phyloP scores from a whole-genome alignment of 2,113 vertebrate genomes.

The Melanotaenia duboulayi region DNA sequence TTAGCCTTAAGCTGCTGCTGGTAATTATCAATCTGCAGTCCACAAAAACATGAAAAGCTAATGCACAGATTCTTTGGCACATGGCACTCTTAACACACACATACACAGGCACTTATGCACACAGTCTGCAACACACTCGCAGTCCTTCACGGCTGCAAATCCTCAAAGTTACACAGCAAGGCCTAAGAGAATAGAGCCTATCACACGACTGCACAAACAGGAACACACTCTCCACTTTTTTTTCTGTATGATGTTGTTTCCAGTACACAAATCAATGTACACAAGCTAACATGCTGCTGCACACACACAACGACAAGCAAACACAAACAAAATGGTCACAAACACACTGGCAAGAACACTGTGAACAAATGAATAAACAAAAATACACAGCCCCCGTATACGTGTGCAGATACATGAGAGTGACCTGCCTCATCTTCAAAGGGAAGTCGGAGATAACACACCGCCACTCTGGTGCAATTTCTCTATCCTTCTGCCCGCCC shows the following conservation, averaged over 20 bases:
- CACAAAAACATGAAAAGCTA: slow-evolving; percentile 49
- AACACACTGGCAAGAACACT: slow-evolving; percentile 31
- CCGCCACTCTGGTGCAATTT: slow-evolving; percentile 42
- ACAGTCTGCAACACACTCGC: background rate
- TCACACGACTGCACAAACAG: slow-evolving; percentile 67
- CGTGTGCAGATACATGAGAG: slow-evolving; percentile 52
- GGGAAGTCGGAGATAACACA: slow-evolving; percentile 73
- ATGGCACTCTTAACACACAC: slow-evolving; percentile 22
- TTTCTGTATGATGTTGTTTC: slow-evolving; percentile 66
- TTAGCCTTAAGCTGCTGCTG: slow-evolving; percentile 53
- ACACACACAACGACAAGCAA: slow-evolving; percentile 55
- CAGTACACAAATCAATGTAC: slow-evolving; percentile 68
- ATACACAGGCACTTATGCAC: background rate
- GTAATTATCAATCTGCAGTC: slow-evolving; percentile 67
- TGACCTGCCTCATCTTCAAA: slow-evolving; percentile 77
- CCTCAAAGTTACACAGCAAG: slow-evolving; percentile 42
- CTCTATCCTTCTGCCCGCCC: slow-evolving; percentile 56
- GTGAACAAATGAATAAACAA: slow-evolving; percentile 64
- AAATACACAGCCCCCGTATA: slow-evolving; percentile 43
- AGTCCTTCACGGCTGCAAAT: slow-evolving; percentile 53
- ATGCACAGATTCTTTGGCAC: slow-evolving; percentile 33
- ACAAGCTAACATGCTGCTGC: slow-evolving; percentile 52
- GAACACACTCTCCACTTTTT: slow-evolving; percentile 39
- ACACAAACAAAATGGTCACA: slow-evolving; percentile 58
- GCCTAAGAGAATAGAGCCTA: slow-evolving; percentile 58